phyloP scores from a whole-genome alignment of 1,140 invertebrate genomes.

The Megalopta genalis region DNA sequence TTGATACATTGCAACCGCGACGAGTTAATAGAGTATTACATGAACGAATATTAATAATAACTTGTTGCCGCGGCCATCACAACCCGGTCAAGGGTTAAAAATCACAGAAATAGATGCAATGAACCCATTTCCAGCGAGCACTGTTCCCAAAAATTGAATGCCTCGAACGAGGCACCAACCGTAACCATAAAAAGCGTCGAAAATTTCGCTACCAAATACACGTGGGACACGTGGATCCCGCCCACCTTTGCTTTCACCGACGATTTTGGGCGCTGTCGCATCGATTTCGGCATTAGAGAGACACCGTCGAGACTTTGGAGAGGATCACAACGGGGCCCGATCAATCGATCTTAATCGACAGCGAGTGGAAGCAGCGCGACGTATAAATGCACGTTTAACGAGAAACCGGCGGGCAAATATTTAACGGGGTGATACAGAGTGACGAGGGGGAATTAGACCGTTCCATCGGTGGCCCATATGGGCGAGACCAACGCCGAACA shows the following conservation, averaged over 20 bases:
- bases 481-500: conserved; percentile 39
- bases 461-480: conserved; percentile 53
- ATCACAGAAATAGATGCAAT: no score
- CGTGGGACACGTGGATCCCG: not conserved
- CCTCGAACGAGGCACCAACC: no score
- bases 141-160: no score
- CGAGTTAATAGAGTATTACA: no score
- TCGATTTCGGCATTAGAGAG: not conserved
- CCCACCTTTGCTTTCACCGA: conserved; percentile 38
- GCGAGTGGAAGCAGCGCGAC: not conserved
- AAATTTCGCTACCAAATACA: not conserved
- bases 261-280: not conserved
- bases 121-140: no score
- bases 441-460: conserved; percentile 30
- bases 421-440: conserved; percentile 35
- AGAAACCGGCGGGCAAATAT: conserved; percentile 36
- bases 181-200: not conserved
- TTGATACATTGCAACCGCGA: no score
- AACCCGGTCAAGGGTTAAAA: no score
- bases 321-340: not conserved
- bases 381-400: conserved; percentile 41
- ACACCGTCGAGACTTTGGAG: not conserved
- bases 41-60: no score
- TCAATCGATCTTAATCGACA: conserved; percentile 3
- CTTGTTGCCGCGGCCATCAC: no score